Evolutionary conservation across 2,113 vertebrate genomes (phyloP).

Genomic region (Rostratula benghalensis): DNA sequence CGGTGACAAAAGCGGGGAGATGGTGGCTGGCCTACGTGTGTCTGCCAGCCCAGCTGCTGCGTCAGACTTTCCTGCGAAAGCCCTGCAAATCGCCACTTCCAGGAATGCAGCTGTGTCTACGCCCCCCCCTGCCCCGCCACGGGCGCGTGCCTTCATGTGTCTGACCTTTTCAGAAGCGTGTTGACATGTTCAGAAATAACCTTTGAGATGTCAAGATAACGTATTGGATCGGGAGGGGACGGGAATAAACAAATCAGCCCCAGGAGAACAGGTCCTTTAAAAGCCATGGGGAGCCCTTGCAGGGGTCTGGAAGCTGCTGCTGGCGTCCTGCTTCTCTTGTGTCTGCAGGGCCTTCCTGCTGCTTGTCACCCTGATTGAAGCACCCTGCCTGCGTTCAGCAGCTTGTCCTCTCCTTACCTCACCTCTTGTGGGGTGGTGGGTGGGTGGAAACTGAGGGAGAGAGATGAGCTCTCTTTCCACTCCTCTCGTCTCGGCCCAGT

Average conservation of each 20-base stretch:
- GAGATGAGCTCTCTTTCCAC: not conserved
- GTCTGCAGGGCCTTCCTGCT: not conserved
- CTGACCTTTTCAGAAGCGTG: conserved; percentile 75
- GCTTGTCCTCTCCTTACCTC: not conserved
- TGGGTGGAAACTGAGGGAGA: not conserved
- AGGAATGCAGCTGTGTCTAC: conserved; percentile 26
- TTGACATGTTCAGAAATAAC: conserved; percentile 79
- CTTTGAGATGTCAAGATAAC: conserved; percentile 64
- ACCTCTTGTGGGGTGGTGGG: not conserved
- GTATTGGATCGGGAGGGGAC: conserved; percentile 11
- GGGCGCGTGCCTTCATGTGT: conserved; percentile 49
- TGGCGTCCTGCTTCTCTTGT: not conserved
- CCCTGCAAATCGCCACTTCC: not conserved
- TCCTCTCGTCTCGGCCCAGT: not conserved
- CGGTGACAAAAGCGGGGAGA: not conserved
- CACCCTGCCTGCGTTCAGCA: not conserved
- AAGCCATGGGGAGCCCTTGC: not conserved
- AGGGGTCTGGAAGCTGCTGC: not conserved
- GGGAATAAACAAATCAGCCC: conserved; percentile 48
- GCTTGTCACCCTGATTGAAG: not conserved
- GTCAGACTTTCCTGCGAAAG: conserved; percentile 29
- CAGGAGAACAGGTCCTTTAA: conserved; percentile 46
- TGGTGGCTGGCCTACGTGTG: not conserved
- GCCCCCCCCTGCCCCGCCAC: not conserved
- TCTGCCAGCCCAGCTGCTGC: not conserved